Evolutionary conservation across 1,140 invertebrate genomes (phyloP).

Genomic region (Danaus melanippus): DNA sequence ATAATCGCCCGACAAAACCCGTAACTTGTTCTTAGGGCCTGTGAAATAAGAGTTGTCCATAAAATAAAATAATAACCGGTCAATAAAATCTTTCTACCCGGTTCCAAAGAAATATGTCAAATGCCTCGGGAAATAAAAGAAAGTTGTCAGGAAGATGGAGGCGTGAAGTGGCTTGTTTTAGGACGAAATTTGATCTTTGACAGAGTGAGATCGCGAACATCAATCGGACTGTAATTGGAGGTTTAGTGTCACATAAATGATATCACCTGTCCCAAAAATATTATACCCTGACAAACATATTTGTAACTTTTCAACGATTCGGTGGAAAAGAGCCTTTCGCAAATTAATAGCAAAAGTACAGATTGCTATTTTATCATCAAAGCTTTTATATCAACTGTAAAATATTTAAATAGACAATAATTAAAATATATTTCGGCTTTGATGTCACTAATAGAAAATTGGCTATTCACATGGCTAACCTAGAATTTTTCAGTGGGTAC

Average conservation of each 20-base stretch:
- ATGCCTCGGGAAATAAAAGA: conserved; percentile 52
- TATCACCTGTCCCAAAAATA: conserved; percentile 37
- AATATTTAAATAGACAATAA: too few species aligned
- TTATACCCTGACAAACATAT: conserved; percentile 25
- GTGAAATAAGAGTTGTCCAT: conserved; percentile 68
- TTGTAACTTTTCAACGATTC: conserved; percentile 13
- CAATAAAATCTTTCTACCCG: conserved; percentile 60
- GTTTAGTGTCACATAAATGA: conserved; percentile 44
- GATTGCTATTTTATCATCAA: neutral
- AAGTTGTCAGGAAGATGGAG: conserved; percentile 34
- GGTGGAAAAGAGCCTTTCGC: conserved; percentile 13
- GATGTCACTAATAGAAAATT: conserved; percentile 5
- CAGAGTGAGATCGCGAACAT: conserved; percentile 48
- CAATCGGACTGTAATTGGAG: conserved; percentile 63
- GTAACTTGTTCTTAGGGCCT: conserved; percentile 54
- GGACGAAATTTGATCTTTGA: conserved; percentile 56
- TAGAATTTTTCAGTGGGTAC: conserved; percentile 15
- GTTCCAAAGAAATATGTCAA: conserved; percentile 59
- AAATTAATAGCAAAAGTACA: conserved; percentile 10
- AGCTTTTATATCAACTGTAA: too few species aligned
- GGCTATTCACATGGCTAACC: conserved; percentile 9
- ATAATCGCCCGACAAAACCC: conserved; percentile 60
- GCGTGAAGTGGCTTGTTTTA: conserved; percentile 43
- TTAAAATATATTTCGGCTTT: too few species aligned
- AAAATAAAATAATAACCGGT: conserved; percentile 70